These are phyloP conservation scores for Turritopsis dohrnii DNA, from an alignment of 30 jellyfish, hydroid and myxozoan species.

Conservation along the genomic window DNA sequence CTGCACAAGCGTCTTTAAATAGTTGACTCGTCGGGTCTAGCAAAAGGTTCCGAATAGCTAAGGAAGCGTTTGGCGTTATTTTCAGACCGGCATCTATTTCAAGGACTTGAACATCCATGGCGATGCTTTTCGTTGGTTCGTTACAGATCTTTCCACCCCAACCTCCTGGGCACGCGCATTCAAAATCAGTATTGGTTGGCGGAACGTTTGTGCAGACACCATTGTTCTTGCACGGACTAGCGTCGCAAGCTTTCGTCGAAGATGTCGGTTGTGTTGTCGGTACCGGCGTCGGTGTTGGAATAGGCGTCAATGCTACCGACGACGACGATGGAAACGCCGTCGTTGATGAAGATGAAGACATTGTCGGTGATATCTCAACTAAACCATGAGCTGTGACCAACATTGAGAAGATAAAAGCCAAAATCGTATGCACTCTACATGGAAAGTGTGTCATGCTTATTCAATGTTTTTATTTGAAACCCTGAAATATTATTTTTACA, in stretches of 20 bases:
- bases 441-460: not conserved
- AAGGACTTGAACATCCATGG: not conserved
- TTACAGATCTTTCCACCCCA: not conserved
- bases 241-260: not conserved
- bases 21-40: not conserved
- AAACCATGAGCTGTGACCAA: not conserved
- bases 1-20: constrained; percentile 1
- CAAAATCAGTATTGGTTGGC: not conserved
- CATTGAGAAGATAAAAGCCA: not conserved
- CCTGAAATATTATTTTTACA: too few relatives aligned
- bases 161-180: not conserved
- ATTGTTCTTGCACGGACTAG: not conserved
- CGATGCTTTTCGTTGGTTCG: not conserved
- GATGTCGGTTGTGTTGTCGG: constrained; percentile 2
- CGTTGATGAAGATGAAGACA: not conserved
- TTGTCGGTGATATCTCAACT: not conserved
- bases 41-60: not conserved
- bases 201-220: not conserved
- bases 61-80: not conserved
- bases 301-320: not conserved
- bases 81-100: not conserved
- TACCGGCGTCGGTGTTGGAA: not conserved
- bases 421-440: not conserved
- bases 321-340: not conserved
- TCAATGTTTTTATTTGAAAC: not conserved